Evolutionary conservation across 2,113 vertebrate species (phyloP).

Genomic region (Tinamus guttatus): DNA sequence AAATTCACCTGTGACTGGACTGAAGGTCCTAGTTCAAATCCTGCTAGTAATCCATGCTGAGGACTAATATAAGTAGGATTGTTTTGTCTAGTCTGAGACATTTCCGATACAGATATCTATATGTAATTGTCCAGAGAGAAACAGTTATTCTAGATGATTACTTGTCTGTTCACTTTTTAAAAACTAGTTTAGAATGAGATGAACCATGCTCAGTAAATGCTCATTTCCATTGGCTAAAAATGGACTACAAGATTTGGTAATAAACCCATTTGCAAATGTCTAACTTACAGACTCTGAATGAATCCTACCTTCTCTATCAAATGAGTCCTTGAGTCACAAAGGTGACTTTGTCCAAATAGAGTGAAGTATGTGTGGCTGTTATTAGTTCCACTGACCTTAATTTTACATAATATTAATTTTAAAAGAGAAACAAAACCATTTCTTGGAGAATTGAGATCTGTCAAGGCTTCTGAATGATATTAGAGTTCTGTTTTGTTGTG

Average conservation of each 20-base stretch:
- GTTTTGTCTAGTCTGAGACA: not conserved
- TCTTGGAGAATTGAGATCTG: constrained; percentile 35
- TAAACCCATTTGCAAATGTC: not conserved
- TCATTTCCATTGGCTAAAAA: not conserved
- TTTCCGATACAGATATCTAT: not conserved
- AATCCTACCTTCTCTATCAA: not conserved
- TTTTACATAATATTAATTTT: not conserved
- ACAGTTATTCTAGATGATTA: not conserved
- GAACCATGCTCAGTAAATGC: not conserved
- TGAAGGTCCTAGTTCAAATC: not conserved
- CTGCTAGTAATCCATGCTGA: not conserved
- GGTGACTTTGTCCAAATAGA: not conserved
- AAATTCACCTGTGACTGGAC: not conserved
- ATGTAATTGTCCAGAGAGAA: not conserved
- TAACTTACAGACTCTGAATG: not conserved
- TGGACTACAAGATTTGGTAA: not conserved
- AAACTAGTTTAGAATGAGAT: not conserved
- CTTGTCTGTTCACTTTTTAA: not conserved
- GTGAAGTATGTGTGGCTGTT: not conserved
- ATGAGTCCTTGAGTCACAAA: not conserved
- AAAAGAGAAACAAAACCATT: not conserved
- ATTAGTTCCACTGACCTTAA: not conserved
- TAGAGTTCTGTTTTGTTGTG: constrained; percentile 12
- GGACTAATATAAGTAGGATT: not conserved
- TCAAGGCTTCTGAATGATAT: constrained; percentile 60